Conservation (phyloP, 2,888 invertebrate genomes). For the Pardosa pseudoannulata region DNA sequence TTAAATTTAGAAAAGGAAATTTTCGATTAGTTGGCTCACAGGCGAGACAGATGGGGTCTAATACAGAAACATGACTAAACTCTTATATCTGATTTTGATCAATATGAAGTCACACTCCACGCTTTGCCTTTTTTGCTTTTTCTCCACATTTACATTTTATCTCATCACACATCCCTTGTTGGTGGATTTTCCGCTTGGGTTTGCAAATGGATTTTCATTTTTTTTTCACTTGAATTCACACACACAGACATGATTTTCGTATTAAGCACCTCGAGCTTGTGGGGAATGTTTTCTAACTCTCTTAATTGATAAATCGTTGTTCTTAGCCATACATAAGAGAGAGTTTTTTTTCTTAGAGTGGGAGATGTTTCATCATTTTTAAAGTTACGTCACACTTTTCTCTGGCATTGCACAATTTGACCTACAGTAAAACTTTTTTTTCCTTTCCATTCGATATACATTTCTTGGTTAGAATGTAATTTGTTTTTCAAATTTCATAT, state of each 20-base stretch:
- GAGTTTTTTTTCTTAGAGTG: not conserved
- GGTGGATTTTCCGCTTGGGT: slow-evolving; percentile 40
- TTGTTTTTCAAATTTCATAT: not conserved
- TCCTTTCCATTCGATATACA: not conserved
- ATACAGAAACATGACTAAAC: slow-evolving; percentile 71
- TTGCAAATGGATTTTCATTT: slow-evolving; percentile 55
- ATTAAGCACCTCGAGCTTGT: slow-evolving; percentile 26
- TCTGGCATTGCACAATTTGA: not conserved
- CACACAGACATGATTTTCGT: slow-evolving; percentile 15
- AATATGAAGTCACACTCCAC: slow-evolving; percentile 52
- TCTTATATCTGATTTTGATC: slow-evolving; percentile 71
- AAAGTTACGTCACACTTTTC: not conserved
- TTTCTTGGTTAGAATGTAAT: not conserved
- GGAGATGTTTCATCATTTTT: slow-evolving; percentile 1
- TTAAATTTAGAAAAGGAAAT: slow-evolving; percentile 67
- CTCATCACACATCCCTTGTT: slow-evolving; percentile 31
- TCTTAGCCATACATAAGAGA: not conserved
- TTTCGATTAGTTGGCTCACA: slow-evolving; percentile 54
- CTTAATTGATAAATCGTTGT: slow-evolving; percentile 67
- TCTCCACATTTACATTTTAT: slow-evolving; percentile 61
- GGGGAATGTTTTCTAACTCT: slow-evolving; percentile 35
- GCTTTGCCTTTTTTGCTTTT: slow-evolving; percentile 52
- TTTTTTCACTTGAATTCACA: slow-evolving; percentile 7
- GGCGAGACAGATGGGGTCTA: slow-evolving; percentile 68
- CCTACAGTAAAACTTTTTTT: not conserved